Evolutionary conservation across 2,113 vertebrate species (phyloP), one percentile per base, ranked within the genome.

Genomic region (Aegithalos caudatus): DNA sequence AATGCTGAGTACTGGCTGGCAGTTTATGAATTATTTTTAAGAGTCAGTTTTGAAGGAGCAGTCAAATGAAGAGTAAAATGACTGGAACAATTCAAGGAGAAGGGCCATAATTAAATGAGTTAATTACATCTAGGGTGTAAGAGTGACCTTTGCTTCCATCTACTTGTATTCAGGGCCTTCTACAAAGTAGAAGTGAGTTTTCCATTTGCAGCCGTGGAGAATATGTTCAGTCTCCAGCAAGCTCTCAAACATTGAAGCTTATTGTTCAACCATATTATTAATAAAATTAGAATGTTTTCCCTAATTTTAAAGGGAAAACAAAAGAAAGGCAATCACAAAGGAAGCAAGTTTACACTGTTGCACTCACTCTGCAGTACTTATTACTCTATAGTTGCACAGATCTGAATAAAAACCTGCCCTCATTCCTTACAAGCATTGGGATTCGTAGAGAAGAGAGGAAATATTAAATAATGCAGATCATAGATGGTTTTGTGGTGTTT

Each of bases 21-120:
- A 91, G 13, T 38, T 82, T 77, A 56, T 47, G 38, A 81, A 90
- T 67, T 72, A 54, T 37, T 64, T 77, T 25, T 28, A 61, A 69
- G 62, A 38, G 35, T 44, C 45, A 57, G 44, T 71, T 91, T 77
- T 76, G 53, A 92, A 89, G 57, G 16, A 86, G 40, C 19, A 74
- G 50, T 50, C 1, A 0, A 86, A 53, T 38, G 42, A 86, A 45
- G 62, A 84, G 42, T 23, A 50, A 76, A 50, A 77, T 14, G 13
- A 90, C 88, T 62, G 38, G 8, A 94, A 66, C 28, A 83, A 71
- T 21, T 83, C 71, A 73, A 92, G 57, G 48, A 51, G 74, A 94
- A 70, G 0, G 1, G 17, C 29, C 31, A 47, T 7, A 85, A 23
- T n/a, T 64, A 79, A 81, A 38, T 14, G 8, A 91, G 33, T 54